Percentiles rank a stretch among this genome's conserved stretches.
These are phyloP conservation scores for Sinodicranocentrus sp. DNA, from an alignment of 2,888 invertebrate genomes.

Conservation along the genomic window DNA sequence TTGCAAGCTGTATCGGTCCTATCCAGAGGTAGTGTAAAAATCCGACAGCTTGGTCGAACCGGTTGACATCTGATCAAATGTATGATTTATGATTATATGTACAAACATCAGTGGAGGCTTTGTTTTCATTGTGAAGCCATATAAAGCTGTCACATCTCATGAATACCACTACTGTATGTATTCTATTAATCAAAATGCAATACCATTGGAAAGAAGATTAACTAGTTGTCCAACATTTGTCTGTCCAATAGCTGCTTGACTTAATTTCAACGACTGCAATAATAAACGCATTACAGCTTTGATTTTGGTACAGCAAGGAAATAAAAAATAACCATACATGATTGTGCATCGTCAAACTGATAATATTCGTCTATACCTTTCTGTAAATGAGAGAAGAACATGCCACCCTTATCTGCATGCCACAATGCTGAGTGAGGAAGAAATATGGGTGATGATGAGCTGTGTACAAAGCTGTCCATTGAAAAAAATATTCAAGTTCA, in stretches of 20 bases:
- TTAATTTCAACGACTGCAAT: conserved; percentile 85
- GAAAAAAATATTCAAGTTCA: too few relatives aligned
- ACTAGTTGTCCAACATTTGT: conserved; percentile 96
- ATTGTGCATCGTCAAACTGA: conserved; percentile 1
- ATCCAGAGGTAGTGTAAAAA: conserved; percentile 80
- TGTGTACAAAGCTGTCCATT: conserved; percentile 76
- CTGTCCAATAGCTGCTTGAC: conserved; percentile 89
- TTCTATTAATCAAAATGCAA: conserved; percentile 10
- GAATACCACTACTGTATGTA: background rate
- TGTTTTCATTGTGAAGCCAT: background rate
- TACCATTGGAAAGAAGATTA: conserved; percentile 90
- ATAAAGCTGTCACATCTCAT: too few relatives aligned
- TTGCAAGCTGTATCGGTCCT: conserved; percentile 89
- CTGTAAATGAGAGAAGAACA: conserved; percentile 90
- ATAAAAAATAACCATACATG: too few relatives aligned
- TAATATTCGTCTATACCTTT: conserved; percentile 82
- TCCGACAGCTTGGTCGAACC: conserved; percentile 55
- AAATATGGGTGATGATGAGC: conserved; percentile 81
- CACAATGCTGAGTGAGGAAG: conserved; percentile 82
- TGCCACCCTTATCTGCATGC: conserved; percentile 89
- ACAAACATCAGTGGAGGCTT: background rate
- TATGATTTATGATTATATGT: background rate
- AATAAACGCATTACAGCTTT: background rate
- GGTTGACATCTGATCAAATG: conserved; percentile 49
- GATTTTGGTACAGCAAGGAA: too few relatives aligned